Conservation (phyloP, 2,888 invertebrate species). For the Cryptocephalus moraei region DNA sequence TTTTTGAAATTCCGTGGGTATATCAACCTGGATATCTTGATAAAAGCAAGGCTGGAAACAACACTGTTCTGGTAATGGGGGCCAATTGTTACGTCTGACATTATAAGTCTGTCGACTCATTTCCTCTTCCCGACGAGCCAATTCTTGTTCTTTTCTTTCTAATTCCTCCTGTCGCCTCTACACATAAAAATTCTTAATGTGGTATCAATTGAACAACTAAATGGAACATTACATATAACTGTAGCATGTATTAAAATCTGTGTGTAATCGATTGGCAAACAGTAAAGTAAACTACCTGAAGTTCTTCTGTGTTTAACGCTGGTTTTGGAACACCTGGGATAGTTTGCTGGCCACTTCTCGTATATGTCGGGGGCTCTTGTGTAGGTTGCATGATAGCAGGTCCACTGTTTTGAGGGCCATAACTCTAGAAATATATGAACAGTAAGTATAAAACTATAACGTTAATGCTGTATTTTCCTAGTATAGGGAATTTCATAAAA, state of each 20-base stretch:
- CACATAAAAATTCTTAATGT: slow-evolving; percentile 12
- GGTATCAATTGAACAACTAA: background rate
- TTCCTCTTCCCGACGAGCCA: slow-evolving; percentile 82
- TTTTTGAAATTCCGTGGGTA: slow-evolving; percentile 94
- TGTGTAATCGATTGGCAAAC: background rate
- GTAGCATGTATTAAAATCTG: background rate
- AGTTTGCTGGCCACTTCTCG: slow-evolving; percentile 48
- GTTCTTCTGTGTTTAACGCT: slow-evolving; percentile 57
- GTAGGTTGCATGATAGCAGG: slow-evolving; percentile 78
- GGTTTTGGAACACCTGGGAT: slow-evolving; percentile 40
- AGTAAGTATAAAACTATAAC: no score
- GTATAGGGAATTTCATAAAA: no score
- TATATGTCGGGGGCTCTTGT: slow-evolving; percentile 57
- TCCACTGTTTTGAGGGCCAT: slow-evolving; percentile 42
- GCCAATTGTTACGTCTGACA: slow-evolving; percentile 91
- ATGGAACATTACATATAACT: background rate
- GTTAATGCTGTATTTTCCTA: no score
- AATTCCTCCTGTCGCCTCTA: slow-evolving; percentile 81
- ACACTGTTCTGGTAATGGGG: slow-evolving; percentile 86
- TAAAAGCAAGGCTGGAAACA: slow-evolving; percentile 98
- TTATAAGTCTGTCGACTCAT: slow-evolving; percentile 52
- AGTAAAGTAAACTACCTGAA: slow-evolving; percentile 48
- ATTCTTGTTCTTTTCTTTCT: slow-evolving; percentile 82
- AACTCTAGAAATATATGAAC: slow-evolving; percentile 5
- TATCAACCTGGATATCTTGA: slow-evolving; percentile 98